Conservation (phyloP, 1,140 invertebrate species). For the Myzus persicae region DNA sequence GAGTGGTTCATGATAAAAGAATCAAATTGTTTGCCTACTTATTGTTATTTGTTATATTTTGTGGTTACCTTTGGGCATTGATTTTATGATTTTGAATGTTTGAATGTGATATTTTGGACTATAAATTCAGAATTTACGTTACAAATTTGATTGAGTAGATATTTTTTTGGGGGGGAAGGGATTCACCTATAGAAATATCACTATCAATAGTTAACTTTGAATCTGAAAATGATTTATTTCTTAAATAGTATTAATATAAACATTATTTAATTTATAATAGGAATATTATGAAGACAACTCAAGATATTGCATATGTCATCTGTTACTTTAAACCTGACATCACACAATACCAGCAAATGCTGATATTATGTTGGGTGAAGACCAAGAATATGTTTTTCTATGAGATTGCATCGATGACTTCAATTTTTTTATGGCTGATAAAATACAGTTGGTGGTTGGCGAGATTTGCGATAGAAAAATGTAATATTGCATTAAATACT, state of each 20-base stretch:
- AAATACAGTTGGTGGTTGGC: background rate
- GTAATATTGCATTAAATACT: background rate
- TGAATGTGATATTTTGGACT: too few species aligned
- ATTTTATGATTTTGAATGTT: too few species aligned
- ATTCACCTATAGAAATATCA: background rate
- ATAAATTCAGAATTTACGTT: too few species aligned
- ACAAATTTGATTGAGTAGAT: too few species aligned
- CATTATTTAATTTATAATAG: background rate
- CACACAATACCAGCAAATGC: background rate
- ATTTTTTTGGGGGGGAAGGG: background rate
- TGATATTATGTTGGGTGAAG: background rate
- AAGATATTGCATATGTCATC: background rate
- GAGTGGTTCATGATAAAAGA: too few species aligned
- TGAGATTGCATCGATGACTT: background rate
- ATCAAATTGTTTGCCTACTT: too few species aligned
- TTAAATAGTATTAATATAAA: background rate
- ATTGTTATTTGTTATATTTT: too few species aligned
- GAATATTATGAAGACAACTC: background rate
- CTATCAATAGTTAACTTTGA: background rate
- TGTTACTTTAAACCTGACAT: background rate
- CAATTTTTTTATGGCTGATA: background rate
- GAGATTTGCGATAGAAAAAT: background rate
- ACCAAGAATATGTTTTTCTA: background rate
- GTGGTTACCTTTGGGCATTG: too few species aligned
- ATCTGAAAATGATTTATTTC: background rate